Percentiles rank a stretch among this genome's conserved stretches.
Conservation (phyloP, 2,797 vertebrate species). For the Harpagifer antarcticus region DNA sequence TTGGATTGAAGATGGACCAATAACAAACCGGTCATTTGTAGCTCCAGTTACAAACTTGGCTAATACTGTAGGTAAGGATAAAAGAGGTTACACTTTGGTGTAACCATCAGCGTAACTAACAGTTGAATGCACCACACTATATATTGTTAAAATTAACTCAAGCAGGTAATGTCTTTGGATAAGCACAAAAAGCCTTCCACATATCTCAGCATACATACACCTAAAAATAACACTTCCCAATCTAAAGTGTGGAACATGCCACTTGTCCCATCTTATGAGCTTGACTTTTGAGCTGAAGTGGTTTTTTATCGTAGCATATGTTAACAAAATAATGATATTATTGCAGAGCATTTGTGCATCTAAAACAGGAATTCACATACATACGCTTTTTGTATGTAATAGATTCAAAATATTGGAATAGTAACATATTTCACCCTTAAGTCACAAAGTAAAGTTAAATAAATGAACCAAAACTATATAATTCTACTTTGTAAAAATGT, state of each 20-base stretch:
- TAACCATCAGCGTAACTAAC: constrained; percentile 5
- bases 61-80: constrained; percentile 1
- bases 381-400: neutral
- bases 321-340: too few species aligned
- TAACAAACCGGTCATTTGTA: constrained; percentile 19
- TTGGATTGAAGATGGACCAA: neutral
- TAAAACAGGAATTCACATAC: neutral
- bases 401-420: neutral
- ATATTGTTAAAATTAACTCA: constrained; percentile 30
- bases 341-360: neutral
- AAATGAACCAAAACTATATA: neutral
- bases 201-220: neutral
- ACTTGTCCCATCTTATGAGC: constrained; percentile 2
- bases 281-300: neutral
- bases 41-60: neutral
- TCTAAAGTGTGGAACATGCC: neutral
- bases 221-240: constrained; percentile 1
- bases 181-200: constrained; percentile 28
- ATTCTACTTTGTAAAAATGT: neutral
- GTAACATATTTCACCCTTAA: neutral
- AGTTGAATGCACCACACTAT: constrained; percentile 10
- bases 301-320: too few species aligned
- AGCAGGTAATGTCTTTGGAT: constrained; percentile 20
- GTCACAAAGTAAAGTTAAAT: neutral
- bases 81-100: neutral